These are phyloP conservation scores for Argyrosomus japonicus DNA, from an alignment of 2,113 vertebrate genomes.

Conservation along the genomic window DNA sequence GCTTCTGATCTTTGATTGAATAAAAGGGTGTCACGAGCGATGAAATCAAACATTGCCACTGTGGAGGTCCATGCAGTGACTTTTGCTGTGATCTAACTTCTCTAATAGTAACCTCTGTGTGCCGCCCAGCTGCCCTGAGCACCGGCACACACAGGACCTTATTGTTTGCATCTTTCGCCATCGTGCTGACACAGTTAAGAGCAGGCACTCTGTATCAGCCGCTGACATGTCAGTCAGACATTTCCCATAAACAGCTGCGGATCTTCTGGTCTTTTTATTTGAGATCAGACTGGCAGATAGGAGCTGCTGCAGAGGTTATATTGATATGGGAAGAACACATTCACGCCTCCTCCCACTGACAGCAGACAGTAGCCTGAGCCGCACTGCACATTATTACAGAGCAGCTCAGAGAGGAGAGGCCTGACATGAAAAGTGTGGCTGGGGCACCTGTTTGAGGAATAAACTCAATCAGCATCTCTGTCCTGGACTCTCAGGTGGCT, in stretches of 20 bases:
- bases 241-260: constrained; percentile 8
- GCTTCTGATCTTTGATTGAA: neutral
- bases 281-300: constrained; percentile 43
- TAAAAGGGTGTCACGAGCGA: constrained; percentile 10
- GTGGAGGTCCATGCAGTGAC: neutral
- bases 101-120: constrained; percentile 32
- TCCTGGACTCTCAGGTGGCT: constrained; percentile 47
- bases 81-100: constrained; percentile 26
- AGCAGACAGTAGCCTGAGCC: constrained; percentile 23
- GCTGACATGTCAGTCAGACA: constrained; percentile 42
- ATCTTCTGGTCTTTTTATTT: neutral
- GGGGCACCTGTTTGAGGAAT: constrained; percentile 59
- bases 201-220: constrained; percentile 9
- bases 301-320: constrained; percentile 59
- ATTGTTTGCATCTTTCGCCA: constrained; percentile 53
- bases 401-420: constrained; percentile 22
- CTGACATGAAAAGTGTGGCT: neutral
- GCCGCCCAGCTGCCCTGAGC: constrained; percentile 1
- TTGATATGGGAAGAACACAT: constrained; percentile 29
- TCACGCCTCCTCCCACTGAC: constrained; percentile 57
- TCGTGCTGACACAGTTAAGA: constrained; percentile 23
- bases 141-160: constrained; percentile 40
- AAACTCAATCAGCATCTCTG: constrained; percentile 60
- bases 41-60: neutral
- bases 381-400: constrained; percentile 38